These are phyloP conservation scores for Psittacula cyanocephala DNA, from an alignment of 2,113 vertebrate genomes.

Conservation along the genomic window DNA sequence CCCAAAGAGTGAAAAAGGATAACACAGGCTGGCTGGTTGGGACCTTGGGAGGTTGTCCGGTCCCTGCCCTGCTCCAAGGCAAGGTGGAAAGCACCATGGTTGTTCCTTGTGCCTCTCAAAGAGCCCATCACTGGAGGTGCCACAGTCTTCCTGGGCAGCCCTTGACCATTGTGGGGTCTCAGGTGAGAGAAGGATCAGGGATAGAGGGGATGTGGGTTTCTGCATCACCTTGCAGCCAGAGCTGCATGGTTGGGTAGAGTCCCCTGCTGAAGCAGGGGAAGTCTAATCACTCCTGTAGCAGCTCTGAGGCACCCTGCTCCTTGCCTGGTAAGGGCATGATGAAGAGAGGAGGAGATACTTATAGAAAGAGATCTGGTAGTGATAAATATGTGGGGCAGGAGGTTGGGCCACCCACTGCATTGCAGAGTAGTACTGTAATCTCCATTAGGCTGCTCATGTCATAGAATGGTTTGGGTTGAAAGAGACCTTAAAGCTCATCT, in stretches of 20 bases:
- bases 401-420: not conserved
- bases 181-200: not conserved
- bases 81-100: not conserved
- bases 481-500: not conserved
- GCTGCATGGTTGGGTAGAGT: not conserved
- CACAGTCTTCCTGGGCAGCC: not conserved
- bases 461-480: not conserved
- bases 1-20: not conserved
- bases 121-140: not conserved
- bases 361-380: not conserved
- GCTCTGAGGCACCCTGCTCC: not conserved
- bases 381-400: not conserved
- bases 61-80: not conserved
- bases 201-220: not conserved
- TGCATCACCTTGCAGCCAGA: fast-evolving
- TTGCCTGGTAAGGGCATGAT: not conserved
- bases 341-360: not conserved
- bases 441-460: fast-evolving
- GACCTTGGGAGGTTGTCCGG: not conserved
- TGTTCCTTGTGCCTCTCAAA: not conserved
- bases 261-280: not conserved
- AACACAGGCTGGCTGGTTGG: not conserved
- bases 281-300: fast-evolving
- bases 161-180: not conserved
- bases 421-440: not conserved